Base-by-base conservation (phyloP, 2,113 vertebrate genomes). In the Pontoporia blainvillei region DNA sequence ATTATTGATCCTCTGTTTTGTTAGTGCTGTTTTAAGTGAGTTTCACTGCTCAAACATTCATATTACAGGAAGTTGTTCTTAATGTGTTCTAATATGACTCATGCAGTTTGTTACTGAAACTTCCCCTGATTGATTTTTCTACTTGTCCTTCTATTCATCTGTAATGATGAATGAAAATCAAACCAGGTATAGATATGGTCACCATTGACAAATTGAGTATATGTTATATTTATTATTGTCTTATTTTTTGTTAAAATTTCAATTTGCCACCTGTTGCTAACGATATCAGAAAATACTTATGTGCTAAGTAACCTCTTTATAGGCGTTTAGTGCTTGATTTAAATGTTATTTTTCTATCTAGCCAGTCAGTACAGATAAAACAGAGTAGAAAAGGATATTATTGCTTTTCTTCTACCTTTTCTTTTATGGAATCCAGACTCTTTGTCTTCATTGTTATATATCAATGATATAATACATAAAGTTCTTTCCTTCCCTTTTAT, bases 281-380 rank as follows among this genome's bases (percentile, higher is more conserved):
- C 97, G 79, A 36, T 90, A 52, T 12, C 6, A 86, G 52, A 95
- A 97, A 67, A 13, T 27, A 79, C 57, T 8, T 97, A 14, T n/a
- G 14, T 93, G 49, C 14, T 97, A 88, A 71, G 13, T 92, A 52
- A 23, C 39, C 29, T 85, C 31, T 93, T 1, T 52, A 2, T 88
- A 83, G 31, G 27, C 83, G 91, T 75, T 76, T 86, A 54, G 69
- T 78, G 31, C 44, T 90, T 96, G 41, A 27, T 79, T 85, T 91
- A 79, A 93, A 85, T 94, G 31, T 73, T 86, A 69, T 59, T 94
- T 83, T 94, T 93, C 46, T 96, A 9, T 5, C 36, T 41, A 49
- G 18, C 29, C 5, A 62, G 39, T 83, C 39, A 92, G 2, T 62
- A 82, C 2, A 78, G 39, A 78, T 20, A 59, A 54, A 79, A 76